These are phyloP conservation scores for Erebia epiphron DNA, from an alignment of 2,888 invertebrate genomes.

Conservation along the genomic window DNA sequence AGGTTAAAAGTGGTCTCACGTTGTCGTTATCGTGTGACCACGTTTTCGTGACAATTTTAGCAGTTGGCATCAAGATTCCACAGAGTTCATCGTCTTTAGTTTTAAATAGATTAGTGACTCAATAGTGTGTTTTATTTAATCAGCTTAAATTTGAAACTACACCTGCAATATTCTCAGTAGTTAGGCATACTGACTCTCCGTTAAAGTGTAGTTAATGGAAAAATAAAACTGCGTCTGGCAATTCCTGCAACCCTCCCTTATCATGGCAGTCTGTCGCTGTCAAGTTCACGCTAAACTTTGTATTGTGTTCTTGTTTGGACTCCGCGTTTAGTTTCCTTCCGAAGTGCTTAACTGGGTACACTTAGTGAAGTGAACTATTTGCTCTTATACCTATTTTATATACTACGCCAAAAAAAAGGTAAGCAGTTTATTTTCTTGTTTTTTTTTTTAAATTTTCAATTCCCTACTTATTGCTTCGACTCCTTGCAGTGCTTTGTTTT, in stretches of 20 bases:
- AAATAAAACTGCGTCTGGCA: constrained; percentile 48
- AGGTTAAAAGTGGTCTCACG: constrained; percentile 3
- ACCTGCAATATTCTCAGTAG: background rate
- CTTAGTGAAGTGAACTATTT: constrained; percentile 13
- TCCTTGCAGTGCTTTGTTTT: background rate
- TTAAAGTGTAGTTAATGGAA: constrained; percentile 33
- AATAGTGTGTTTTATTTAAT: constrained; percentile 17
- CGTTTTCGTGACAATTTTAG: constrained; percentile 24
- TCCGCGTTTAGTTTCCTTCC: constrained; percentile 16
- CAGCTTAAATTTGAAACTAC: background rate
- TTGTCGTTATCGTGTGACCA: constrained; percentile 6
- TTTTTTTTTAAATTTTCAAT: background rate
- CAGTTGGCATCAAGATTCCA: constrained; percentile 25
- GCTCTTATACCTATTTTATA: constrained; percentile 17
- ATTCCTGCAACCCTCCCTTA: constrained; percentile 43
- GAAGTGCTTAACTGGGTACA: constrained; percentile 32
- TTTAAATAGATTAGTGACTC: constrained; percentile 20
- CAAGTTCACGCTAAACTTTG: constrained; percentile 67
- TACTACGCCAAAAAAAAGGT: constrained; percentile 9
- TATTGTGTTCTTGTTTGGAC: constrained; percentile 49
- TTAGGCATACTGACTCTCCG: background rate
- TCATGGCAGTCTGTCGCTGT: constrained; percentile 60
- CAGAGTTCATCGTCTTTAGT: constrained; percentile 22
- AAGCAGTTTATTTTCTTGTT: constrained; percentile 8
- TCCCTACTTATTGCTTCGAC: background rate